Percentiles rank a stretch among this genome's conserved stretches.
Evolutionary conservation across 2,113 vertebrate species (phyloP).

Genomic region (Cephalopterus ornatus): DNA sequence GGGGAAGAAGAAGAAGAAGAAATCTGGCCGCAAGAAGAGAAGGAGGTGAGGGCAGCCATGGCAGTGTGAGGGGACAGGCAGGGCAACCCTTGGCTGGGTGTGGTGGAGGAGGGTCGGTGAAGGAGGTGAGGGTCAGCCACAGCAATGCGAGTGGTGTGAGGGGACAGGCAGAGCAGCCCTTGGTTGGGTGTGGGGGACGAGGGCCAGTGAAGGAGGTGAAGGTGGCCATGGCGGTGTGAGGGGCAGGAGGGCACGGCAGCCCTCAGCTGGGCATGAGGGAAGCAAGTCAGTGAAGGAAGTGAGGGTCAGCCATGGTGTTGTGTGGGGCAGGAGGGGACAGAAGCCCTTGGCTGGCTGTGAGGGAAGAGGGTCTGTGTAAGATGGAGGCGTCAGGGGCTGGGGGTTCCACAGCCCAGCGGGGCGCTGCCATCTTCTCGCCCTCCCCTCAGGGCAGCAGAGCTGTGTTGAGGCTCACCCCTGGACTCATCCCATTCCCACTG

Average conservation of each 20-base stretch:
- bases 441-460: not conserved
- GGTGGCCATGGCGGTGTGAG: fast-evolving
- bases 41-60: constrained; percentile 71
- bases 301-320: not conserved
- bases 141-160: fast-evolving
- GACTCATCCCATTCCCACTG: not conserved
- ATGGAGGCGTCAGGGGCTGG: not conserved
- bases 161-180: too few relatives aligned
- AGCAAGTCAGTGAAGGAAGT: constrained; percentile 68
- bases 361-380: not conserved
- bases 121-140: not conserved
- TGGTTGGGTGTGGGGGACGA: fast-evolving
- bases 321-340: not conserved
- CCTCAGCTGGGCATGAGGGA: not conserved
- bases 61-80: fast-evolving
- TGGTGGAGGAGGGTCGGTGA: not conserved
- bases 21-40: constrained; percentile 85
- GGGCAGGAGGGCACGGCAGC: not conserved
- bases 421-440: fast-evolving
- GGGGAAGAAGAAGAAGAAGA: constrained; percentile 93
- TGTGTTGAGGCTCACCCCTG: not conserved
- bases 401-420: too few relatives aligned
- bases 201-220: constrained; percentile 72
- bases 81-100: not conserved
- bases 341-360: not conserved